A percentile compares a stretch with the other conserved stretches of the same genome.
phyloP scores from a whole-genome alignment of 2,888 invertebrate species.

The Athalia cordata region DNA sequence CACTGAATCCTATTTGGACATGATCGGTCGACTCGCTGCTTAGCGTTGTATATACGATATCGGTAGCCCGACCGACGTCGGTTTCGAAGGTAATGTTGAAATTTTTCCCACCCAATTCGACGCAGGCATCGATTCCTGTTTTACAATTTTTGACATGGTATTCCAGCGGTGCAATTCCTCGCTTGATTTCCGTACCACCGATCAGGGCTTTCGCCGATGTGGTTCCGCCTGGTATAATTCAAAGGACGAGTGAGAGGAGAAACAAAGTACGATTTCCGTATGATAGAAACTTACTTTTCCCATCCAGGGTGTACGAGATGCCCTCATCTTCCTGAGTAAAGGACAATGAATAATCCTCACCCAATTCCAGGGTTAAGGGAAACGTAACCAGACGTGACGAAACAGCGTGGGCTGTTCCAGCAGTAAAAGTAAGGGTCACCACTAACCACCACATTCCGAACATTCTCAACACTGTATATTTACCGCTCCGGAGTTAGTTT shows the following conservation, averaged over 20 bases:
- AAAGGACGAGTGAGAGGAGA: too few relatives aligned
- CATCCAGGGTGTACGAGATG: neutral
- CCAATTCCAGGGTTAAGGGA: constrained; percentile 6
- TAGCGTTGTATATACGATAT: neutral
- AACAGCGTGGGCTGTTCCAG: constrained; percentile 1
- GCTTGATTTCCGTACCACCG: too few relatives aligned
- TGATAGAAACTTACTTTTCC: neutral
- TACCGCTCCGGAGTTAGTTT: neutral
- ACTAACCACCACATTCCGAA: constrained; percentile 34
- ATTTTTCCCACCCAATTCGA: too few relatives aligned
- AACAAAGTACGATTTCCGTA: neutral
- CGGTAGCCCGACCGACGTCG: too few relatives aligned
- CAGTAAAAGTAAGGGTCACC: neutral
- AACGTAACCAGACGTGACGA: neutral
- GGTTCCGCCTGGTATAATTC: too few relatives aligned
- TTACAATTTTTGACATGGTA: too few relatives aligned
- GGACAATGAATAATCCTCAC: neutral
- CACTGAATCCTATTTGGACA: neutral
- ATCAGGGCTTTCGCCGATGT: too few relatives aligned
- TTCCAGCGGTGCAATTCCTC: too few relatives aligned
- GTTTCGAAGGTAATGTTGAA: too few relatives aligned
- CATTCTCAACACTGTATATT: neutral
- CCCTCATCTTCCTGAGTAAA: constrained; percentile 8
- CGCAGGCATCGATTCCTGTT: too few relatives aligned
- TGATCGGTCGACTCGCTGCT: neutral